Percentiles rank a stretch among this genome's conserved stretches.
Conservation (phyloP, 1,140 invertebrate genomes). For the Drosophila murphyi region DNA sequence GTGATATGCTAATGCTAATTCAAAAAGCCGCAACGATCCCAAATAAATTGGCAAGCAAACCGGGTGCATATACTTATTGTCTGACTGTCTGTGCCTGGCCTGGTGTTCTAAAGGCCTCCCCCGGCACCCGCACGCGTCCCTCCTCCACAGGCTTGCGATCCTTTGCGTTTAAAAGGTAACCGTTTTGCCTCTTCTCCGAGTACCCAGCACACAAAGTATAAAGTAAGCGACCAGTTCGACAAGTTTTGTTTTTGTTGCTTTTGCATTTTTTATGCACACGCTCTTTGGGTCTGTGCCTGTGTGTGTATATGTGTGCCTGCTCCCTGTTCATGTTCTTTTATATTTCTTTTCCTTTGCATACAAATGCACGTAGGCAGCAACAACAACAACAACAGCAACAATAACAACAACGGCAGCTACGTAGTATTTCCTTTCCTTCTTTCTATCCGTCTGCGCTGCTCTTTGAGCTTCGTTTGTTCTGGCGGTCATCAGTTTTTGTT, state of each 20-base stretch:
- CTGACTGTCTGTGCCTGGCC: constrained; percentile 9
- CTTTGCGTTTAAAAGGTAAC: constrained; percentile 20
- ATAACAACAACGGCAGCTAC: background rate
- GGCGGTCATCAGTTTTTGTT: constrained; percentile 57
- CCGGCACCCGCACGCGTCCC: background rate
- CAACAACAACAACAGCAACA: constrained; percentile 3
- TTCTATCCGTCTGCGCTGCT: constrained; percentile 21
- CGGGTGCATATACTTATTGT: constrained; percentile 53
- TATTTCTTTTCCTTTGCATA: constrained; percentile 61
- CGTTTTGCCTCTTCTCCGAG: constrained; percentile 19
- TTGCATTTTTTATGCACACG: constrained; percentile 76
- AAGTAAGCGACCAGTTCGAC: constrained; percentile 71
- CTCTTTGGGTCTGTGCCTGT: constrained; percentile 39
- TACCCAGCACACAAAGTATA: constrained; percentile 3
- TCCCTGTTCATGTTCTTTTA: constrained; percentile 66
- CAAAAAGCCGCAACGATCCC: constrained; percentile 52
- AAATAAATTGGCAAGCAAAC: constrained; percentile 53
- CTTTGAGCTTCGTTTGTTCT: constrained; percentile 59
- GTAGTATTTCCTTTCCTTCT: constrained; percentile 53
- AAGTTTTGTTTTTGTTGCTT: constrained; percentile 69
- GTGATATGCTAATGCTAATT: constrained; percentile 74
- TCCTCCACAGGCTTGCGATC: constrained; percentile 41
- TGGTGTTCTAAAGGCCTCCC: constrained; percentile 2
- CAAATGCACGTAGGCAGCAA: constrained; percentile 39
- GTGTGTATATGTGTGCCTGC: constrained; percentile 26